Conservation (phyloP, 2,113 vertebrate species). For the Cygnus buccinator region DNA sequence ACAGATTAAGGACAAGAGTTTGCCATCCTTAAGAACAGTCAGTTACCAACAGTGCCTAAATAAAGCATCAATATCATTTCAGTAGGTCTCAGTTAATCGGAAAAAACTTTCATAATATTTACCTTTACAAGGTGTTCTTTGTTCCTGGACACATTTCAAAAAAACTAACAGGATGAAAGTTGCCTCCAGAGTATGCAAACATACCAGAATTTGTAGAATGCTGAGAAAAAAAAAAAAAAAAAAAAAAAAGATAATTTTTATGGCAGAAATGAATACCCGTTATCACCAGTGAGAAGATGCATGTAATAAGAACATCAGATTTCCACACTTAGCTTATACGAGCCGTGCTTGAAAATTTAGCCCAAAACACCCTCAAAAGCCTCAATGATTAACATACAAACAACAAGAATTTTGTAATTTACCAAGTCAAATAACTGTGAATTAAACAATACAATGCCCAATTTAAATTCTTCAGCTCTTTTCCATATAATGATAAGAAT, state of each 20-base stretch:
- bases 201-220: not conserved
- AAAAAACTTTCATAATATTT: not conserved
- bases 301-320: not conserved
- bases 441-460: not conserved
- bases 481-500: rapidly evolving
- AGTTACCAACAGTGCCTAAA: not conserved
- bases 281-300: not conserved
- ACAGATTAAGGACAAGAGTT: not conserved
- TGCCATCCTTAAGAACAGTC: not conserved
- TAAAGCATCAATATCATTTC: not conserved
- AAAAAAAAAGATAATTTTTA: not conserved
- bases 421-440: not conserved
- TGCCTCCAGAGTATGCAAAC: not conserved
- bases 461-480: not conserved
- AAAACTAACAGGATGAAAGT: not conserved
- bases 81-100: not conserved
- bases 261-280: not conserved
- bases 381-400: not conserved
- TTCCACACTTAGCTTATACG: not conserved
- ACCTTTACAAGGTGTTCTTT: not conserved
- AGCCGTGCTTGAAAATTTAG: not conserved
- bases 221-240: not conserved
- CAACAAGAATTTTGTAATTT: not conserved
- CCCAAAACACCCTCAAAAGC: not conserved
- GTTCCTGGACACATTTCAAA: not conserved